Base-by-base conservation (phyloP, 2,113 vertebrate species). In the Hemiprocne comata region DNA sequence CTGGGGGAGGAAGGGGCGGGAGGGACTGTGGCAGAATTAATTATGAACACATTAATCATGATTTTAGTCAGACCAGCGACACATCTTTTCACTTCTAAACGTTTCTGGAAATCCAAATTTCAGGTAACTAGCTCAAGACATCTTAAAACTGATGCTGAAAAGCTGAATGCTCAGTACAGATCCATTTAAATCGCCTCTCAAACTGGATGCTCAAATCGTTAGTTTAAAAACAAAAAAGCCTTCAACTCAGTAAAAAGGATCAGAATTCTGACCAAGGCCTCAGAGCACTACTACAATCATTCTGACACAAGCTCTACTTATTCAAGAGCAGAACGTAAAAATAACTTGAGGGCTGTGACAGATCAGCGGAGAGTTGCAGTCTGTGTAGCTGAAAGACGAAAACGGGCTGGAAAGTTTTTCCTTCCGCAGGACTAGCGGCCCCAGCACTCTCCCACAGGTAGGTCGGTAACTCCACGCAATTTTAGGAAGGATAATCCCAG, bases 381-480 rank as follows among this genome's bases (percentile, higher is more conserved):
- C 42, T 1, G n/a, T 4, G 33, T 55, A 12, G 82, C 29, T 3
- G 36, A 66, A 4, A 75, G 21, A 13, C 46, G 31, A 33, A 66
- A 16, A 21, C 2, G 40, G 74, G 50, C 13, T 9, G 42, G 1
- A 14, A 65, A 67, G 67, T 25, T 17, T 40, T 26, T 44, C 29
- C 19, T 13, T 18, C n/a, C 10, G 20, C 28, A 6, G 6, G 16
- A 15, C n/a, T 66, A 57, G 44, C n/a, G 16, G 15, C 13, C 24
- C 36, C 51, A 1, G 48, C 53, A 19, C 62, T 8, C 53, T 61
- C 72, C 89, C 90, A 5, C 58, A 42, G 72, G 54, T 19, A 13
- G 19, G 9, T 16, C 0, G 7, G 46, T 4, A 58, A 54, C 53
- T 34, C 12, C 38, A 8, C 1, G 9, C 34, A 7, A 2, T 7